Evolutionary conservation across 2,888 invertebrate genomes (phyloP).

Genomic region (Zelleria hepariella): DNA sequence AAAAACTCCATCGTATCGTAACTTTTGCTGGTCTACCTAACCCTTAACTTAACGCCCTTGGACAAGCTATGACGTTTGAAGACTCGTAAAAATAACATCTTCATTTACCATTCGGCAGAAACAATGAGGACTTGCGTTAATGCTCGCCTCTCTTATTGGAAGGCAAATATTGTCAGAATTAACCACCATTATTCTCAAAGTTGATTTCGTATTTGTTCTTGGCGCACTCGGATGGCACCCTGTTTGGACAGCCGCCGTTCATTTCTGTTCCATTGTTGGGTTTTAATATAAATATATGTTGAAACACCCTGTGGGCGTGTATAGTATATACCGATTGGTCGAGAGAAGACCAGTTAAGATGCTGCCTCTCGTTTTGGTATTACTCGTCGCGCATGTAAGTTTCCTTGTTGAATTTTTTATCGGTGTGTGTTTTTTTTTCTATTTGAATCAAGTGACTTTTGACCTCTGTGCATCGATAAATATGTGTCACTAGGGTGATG

Average conservation of each 20-base stretch:
- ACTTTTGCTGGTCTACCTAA: too few relatives aligned
- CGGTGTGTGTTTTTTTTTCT: not conserved
- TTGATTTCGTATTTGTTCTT: not conserved
- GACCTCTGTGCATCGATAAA: too few relatives aligned
- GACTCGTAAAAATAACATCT: not conserved
- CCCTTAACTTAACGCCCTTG: not conserved
- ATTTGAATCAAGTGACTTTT: too few relatives aligned
- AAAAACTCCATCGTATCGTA: too few relatives aligned
- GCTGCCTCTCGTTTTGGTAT: constrained; percentile 48
- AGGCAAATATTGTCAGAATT: not conserved
- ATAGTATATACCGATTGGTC: constrained; percentile 64
- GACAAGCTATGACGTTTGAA: not conserved
- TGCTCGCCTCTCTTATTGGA: not conserved
- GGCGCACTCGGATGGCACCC: not conserved
- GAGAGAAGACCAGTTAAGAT: constrained; percentile 43
- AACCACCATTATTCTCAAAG: not conserved
- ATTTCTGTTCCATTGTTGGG: not conserved
- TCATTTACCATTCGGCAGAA: not conserved
- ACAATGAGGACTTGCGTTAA: not conserved
- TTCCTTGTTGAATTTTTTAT: constrained; percentile 13
- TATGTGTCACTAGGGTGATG: too few relatives aligned
- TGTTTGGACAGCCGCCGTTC: not conserved
- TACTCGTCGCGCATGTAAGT: constrained; percentile 53
- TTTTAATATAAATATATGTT: constrained; percentile 50
- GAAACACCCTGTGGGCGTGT: constrained; percentile 28